phyloP scores from a whole-genome alignment of 2,797 vertebrate genomes.

The Tapirus indicus region DNA sequence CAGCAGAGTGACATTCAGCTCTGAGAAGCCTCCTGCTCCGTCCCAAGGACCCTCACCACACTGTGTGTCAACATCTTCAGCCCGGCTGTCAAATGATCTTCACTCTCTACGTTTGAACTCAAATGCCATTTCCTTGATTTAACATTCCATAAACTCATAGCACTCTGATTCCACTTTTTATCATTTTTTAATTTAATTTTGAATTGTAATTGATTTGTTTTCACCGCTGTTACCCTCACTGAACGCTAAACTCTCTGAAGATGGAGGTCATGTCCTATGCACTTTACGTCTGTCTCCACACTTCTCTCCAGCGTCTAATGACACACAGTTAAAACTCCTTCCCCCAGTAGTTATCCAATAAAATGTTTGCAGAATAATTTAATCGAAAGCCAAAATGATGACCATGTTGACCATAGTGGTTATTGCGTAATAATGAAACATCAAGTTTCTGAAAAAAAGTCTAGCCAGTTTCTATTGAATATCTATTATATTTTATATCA shows the following conservation, averaged over 20 bases:
- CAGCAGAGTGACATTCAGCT: constrained; percentile 17
- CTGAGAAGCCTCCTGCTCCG: constrained; percentile 15
- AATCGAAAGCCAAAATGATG: not conserved
- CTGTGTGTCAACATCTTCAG: constrained; percentile 39
- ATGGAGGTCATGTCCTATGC: not conserved
- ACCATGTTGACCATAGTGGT: not conserved
- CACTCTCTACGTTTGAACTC: constrained; percentile 39
- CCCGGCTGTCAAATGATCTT: constrained; percentile 16
- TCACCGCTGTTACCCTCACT: not conserved
- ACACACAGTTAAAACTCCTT: not conserved
- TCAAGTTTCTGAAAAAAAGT: not conserved
- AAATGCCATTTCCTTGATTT: constrained; percentile 46
- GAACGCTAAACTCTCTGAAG: not conserved
- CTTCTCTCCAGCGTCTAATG: not conserved
- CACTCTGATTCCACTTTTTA: not conserved
- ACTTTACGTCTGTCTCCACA: not conserved
- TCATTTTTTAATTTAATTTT: constrained; percentile 38
- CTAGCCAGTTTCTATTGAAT: constrained; percentile 23
- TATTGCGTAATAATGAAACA: not conserved
- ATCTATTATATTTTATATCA: not conserved
- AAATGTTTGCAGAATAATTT: constrained; percentile 29
- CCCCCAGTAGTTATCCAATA: not conserved
- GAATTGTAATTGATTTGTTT: constrained; percentile 39
- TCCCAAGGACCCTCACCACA: not conserved
- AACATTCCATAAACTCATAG: not conserved